Evolutionary conservation across 2,888 invertebrate species (phyloP), one percentile per base, ranked within the genome.

Genomic region (Agonopterix heracliana): DNA sequence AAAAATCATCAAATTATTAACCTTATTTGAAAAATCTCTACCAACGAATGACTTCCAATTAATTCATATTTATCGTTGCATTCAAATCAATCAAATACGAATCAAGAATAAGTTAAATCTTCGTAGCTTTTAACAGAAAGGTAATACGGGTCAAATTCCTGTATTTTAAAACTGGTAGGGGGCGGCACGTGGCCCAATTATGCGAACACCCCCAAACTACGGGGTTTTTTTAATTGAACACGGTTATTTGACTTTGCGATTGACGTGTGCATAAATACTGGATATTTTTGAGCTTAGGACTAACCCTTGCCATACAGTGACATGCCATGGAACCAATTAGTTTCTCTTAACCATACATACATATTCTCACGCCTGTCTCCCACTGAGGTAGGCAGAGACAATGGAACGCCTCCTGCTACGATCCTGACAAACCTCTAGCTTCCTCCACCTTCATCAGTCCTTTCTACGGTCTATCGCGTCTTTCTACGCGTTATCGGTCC

Each of bases 181-280:
- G 73, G 60, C 63, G 80, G 66, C 85, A 81, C 85, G 85, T 80
- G 84, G 62, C 81, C 76, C 78, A 78, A 83, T 83, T 82, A 81
- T 60, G 55, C 67, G 59, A n/a, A 11, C 41, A 12, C 73, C 81
- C 77, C 71, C 68, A 63, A 75, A 73, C 66, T 69, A 63, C 66
- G 70, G 70, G 26, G 65, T 69, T 71, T 69, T 71, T 78, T 79
- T 83, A 84, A 85, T 83, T 84, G 82, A 81, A 77, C 75, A 75
- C 78, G 81, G 69, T 78, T 79, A 79, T 83, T 83, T 83, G 81
- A 77, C 72, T 80, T 74, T 71, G 69, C 74, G 78, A 80, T 81
- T 79, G 85, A 81, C 78, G 76, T 77, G 53, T 46, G 47, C 43
- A 50, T 43, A 47, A 50, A 50, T 47, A 50, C 9, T 34, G 38